Conservation (phyloP, 2,797 vertebrate species). For the Ptychobarbus kaznakovi region DNA sequence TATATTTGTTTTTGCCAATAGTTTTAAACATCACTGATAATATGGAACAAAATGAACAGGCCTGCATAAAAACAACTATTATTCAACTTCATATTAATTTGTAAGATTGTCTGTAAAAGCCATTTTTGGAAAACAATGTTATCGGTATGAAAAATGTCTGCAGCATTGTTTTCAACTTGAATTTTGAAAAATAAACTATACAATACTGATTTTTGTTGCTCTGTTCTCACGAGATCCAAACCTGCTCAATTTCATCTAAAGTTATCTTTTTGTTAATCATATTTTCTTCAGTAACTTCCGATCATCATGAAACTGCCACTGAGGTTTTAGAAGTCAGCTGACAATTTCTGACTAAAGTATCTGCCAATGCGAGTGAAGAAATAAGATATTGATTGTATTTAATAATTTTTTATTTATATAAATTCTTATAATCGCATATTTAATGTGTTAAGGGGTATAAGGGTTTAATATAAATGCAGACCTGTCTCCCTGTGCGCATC, state of each 20-base stretch:
- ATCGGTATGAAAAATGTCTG: constrained; percentile 9
- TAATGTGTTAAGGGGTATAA: background rate
- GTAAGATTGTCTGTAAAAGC: constrained; percentile 4
- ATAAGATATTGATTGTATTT: too few species aligned
- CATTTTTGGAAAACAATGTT: constrained; percentile 24
- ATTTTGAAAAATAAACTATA: constrained; percentile 46
- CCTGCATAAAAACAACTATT: constrained; percentile 10
- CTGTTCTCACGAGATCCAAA: background rate
- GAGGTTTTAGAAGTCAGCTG: background rate
- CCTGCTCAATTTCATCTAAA: background rate
- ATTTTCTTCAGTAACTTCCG: background rate
- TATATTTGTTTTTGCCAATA: constrained; percentile 59
- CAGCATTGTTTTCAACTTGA: constrained; percentile 43
- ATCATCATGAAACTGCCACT: background rate
- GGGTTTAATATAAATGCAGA: background rate
- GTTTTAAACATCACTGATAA: constrained; percentile 29
- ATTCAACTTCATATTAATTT: constrained; percentile 35
- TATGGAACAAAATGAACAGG: constrained; percentile 15
- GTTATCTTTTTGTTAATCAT: background rate
- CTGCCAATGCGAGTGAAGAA: background rate
- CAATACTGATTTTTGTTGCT: background rate
- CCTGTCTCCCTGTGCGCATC: too few species aligned
- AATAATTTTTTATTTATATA: background rate
- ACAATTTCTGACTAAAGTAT: background rate
- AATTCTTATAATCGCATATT: background rate